Evolutionary conservation across 2,797 vertebrate genomes (phyloP).

Genomic region (Labroides dimidiatus): DNA sequence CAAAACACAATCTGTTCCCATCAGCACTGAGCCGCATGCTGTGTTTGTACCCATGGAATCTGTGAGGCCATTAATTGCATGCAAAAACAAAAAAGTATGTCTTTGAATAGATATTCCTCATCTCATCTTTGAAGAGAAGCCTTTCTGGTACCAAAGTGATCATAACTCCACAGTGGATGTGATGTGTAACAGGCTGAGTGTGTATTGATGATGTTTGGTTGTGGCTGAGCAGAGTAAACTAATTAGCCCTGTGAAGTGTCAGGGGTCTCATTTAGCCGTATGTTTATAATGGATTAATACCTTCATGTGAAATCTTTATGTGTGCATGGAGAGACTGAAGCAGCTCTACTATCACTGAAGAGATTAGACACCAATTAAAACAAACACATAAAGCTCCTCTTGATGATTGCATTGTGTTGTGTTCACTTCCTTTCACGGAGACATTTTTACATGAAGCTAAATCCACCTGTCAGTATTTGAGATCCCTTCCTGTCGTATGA

Average conservation of each 20-base stretch:
- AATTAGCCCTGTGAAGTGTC: conserved; percentile 19
- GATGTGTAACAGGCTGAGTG: conserved; percentile 9
- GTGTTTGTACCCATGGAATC: conserved; percentile 31
- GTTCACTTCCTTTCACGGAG: no score
- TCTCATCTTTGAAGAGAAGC: conserved; percentile 17
- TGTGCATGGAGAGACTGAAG: no score
- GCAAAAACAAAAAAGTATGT: conserved; percentile 12
- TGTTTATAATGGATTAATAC: conserved; percentile 7
- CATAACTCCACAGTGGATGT: conserved; percentile 7
- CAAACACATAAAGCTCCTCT: no score
- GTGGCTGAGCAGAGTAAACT: conserved; percentile 16
- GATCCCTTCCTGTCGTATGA: no score
- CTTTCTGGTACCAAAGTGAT: conserved; percentile 3
- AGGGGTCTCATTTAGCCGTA: neutral
- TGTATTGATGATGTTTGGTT: conserved; percentile 19
- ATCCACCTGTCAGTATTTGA: no score
- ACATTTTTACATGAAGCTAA: no score
- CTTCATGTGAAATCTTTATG: neutral
- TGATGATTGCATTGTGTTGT: no score
- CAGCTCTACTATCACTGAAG: neutral
- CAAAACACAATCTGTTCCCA: conserved; percentile 61
- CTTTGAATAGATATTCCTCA: neutral
- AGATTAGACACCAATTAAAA: neutral
- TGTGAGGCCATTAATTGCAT: conserved; percentile 20
- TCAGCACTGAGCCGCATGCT: conserved; percentile 40